phyloP scores from a whole-genome alignment of 2,113 vertebrate species.

The Bagarius yarrelli region DNA sequence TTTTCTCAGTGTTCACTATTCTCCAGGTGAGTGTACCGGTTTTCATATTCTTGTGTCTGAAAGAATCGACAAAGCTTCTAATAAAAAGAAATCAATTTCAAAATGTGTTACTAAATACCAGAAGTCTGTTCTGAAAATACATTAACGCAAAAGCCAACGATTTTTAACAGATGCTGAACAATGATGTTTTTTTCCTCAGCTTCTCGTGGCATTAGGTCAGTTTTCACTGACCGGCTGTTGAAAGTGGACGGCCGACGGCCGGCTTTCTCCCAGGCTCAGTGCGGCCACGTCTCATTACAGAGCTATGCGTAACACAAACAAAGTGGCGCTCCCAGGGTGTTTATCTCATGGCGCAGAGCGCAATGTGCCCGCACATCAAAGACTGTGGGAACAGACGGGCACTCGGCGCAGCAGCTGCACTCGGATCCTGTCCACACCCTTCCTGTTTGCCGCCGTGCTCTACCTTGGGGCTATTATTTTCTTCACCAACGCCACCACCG shows the following conservation, averaged over 20 bases:
- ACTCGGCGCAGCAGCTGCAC: conserved; percentile 73
- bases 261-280: conserved; percentile 56
- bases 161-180: neutral
- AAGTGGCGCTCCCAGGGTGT: conserved; percentile 64
- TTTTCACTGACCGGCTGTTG: neutral
- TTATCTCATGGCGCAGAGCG: conserved; percentile 76
- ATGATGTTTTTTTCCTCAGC: neutral
- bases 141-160: neutral
- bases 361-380: conserved; percentile 76
- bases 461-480: conserved; percentile 75
- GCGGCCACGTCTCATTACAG: conserved; percentile 61
- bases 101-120: neutral
- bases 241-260: conserved; percentile 35
- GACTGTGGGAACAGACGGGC: conserved; percentile 77
- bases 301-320: conserved; percentile 71
- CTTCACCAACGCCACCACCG: conserved; percentile 35
- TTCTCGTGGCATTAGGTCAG: conserved; percentile 5
- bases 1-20: conserved; percentile 61
- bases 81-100: conserved; percentile 1
- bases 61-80: neutral
- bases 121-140: neutral
- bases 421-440: conserved; percentile 83
- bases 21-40: conserved; percentile 71
- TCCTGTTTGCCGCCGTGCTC: conserved; percentile 76
- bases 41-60: conserved; percentile 57